These are phyloP conservation scores for Tubulanus polymorphus DNA, from an alignment of 2,888 invertebrate genomes.

Conservation along the genomic window DNA sequence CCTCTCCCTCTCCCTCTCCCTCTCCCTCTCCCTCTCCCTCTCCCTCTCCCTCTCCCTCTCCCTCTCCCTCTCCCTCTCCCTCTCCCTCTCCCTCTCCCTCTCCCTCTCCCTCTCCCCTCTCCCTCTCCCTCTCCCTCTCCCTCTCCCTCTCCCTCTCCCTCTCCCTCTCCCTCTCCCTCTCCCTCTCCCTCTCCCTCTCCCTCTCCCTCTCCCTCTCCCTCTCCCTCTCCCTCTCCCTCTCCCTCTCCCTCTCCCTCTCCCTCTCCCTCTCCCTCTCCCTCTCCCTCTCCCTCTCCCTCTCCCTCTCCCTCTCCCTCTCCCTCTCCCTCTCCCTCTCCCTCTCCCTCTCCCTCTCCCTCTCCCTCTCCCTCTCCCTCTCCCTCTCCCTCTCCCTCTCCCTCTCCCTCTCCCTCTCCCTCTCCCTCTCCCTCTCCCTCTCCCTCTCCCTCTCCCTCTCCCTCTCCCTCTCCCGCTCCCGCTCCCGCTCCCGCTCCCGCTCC, in stretches of 20 bases:
- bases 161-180: neutral
- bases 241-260: neutral
- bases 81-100: slow-evolving; percentile 3
- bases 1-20: neutral
- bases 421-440: slow-evolving; percentile 3
- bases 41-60: slow-evolving; percentile 3
- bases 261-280: neutral
- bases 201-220: neutral
- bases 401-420: slow-evolving; percentile 3
- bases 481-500: too few relatives aligned
- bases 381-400: slow-evolving; percentile 4
- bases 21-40: too few relatives aligned
- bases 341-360: neutral
- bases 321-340: neutral
- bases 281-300: neutral
- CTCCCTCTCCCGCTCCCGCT: too few relatives aligned
- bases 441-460: slow-evolving; percentile 1
- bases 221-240: neutral
- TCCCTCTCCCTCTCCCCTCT: slow-evolving; percentile 3
- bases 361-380: neutral
- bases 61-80: slow-evolving; percentile 2
- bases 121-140: neutral
- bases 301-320: neutral
- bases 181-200: neutral
- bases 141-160: neutral